phyloP scores from a whole-genome alignment of 2,113 vertebrate genomes.

The Saguinus midas region DNA sequence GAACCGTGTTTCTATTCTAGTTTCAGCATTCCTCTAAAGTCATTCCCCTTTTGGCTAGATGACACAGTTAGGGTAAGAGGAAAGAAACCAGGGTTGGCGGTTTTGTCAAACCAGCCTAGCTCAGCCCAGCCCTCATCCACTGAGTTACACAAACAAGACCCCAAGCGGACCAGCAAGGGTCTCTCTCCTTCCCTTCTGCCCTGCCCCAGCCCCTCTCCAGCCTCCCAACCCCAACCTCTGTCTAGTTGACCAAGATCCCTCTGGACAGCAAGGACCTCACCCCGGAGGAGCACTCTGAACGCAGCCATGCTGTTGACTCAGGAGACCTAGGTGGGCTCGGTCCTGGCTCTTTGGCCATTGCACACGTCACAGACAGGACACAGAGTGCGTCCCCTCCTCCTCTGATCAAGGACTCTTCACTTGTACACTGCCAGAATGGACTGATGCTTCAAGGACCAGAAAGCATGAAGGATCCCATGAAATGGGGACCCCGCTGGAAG shows the following conservation, averaged over 20 bases:
- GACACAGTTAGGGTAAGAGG: background rate
- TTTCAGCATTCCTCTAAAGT: background rate
- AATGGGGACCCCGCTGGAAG: background rate
- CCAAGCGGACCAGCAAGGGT: accelerated
- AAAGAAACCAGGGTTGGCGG: background rate
- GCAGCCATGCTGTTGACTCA: background rate
- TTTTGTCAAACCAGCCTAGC: background rate
- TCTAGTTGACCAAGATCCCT: background rate
- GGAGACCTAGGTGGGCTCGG: background rate
- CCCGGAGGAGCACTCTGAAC: background rate
- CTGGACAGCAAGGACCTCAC: too few species aligned
- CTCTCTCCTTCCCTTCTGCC: background rate
- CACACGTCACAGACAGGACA: too few species aligned
- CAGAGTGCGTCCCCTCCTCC: accelerated
- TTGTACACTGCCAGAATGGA: background rate
- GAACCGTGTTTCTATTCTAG: background rate
- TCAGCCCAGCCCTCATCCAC: background rate
- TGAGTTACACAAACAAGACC: background rate
- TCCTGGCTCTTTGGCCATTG: background rate
- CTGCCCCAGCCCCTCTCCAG: too few species aligned
- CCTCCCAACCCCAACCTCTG: background rate
- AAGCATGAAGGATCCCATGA: background rate
- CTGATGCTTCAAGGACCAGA: background rate
- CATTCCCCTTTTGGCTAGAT: background rate
- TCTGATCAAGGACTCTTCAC: background rate